Evolutionary conservation across 2,797 vertebrate species (phyloP).

Genomic region (Zenarchopterus dispar): DNA sequence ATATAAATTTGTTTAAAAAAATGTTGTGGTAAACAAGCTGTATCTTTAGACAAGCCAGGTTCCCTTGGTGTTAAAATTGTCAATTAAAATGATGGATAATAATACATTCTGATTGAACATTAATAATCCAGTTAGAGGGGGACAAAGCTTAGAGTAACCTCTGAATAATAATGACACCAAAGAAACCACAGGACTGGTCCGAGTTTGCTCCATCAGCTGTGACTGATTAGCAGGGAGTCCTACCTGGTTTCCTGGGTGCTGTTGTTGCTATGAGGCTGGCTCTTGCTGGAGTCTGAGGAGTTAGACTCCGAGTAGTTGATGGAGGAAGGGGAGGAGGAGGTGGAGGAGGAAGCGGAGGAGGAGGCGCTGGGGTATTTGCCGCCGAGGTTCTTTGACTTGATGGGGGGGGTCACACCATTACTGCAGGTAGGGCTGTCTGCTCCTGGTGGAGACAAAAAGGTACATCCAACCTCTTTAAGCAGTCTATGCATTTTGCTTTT

Average conservation of each 20-base stretch:
- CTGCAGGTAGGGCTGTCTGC: constrained; percentile 97
- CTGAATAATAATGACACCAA: too few species aligned
- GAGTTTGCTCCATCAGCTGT: neutral
- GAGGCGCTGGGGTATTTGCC: constrained; percentile 90
- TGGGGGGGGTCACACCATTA: constrained; percentile 90
- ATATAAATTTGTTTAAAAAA: too few species aligned
- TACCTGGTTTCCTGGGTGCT: constrained; percentile 99
- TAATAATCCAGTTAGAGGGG: too few species aligned
- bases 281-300: constrained; percentile 98
- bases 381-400: constrained; percentile 88
- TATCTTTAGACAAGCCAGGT: too few species aligned
- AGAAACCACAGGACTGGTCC: too few species aligned
- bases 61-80: too few species aligned
- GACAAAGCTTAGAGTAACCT: too few species aligned
- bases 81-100: too few species aligned
- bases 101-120: too few species aligned
- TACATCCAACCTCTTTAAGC: neutral
- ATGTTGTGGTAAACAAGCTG: too few species aligned
- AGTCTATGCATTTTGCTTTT: neutral
- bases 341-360: constrained; percentile 91
- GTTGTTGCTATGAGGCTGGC: constrained; percentile 94
- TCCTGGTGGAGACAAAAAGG: constrained; percentile 73
- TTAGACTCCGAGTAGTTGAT: constrained; percentile 98
- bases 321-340: constrained; percentile 94
- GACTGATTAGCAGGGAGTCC: neutral